phyloP scores from a whole-genome alignment of 2,797 vertebrate species.

The Iguana delicatissima region DNA sequence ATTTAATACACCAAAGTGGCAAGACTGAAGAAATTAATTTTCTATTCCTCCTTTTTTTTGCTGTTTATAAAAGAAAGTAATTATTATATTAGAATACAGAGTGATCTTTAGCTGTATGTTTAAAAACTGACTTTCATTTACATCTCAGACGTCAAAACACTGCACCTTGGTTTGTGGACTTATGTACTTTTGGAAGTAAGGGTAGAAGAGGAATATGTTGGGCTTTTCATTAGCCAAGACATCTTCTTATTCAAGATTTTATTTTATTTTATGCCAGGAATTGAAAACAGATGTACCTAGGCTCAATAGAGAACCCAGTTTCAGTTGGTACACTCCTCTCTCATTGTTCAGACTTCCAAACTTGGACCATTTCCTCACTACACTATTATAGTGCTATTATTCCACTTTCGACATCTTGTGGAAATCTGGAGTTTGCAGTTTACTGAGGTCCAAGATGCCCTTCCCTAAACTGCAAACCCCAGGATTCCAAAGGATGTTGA shows the following conservation, averaged over 20 bases:
- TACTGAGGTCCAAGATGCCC: too few species aligned
- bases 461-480: too few species aligned
- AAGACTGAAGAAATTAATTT: conserved; percentile 22
- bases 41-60: not conserved
- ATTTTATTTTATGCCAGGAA: not conserved
- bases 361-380: too few species aligned
- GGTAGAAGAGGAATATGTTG: not conserved
- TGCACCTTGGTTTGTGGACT: not conserved
- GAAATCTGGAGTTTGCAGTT: too few species aligned
- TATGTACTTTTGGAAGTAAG: not conserved
- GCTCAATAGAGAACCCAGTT: not conserved
- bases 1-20: conserved; percentile 47
- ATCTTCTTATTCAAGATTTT: not conserved
- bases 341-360: not conserved
- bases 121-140: conserved; percentile 31
- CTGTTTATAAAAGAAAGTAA: conserved; percentile 40
- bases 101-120: not conserved
- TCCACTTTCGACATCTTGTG: too few species aligned
- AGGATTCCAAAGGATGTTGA: too few species aligned
- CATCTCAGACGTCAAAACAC: not conserved
- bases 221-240: not conserved
- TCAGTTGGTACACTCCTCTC: not conserved
- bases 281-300: not conserved
- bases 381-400: too few species aligned
- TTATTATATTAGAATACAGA: conserved; percentile 20